A percentile compares a stretch with the other conserved stretches of the same genome.
phyloP scores from a whole-genome alignment of 2,113 vertebrate species.

The Chlamydotis undulata region DNA sequence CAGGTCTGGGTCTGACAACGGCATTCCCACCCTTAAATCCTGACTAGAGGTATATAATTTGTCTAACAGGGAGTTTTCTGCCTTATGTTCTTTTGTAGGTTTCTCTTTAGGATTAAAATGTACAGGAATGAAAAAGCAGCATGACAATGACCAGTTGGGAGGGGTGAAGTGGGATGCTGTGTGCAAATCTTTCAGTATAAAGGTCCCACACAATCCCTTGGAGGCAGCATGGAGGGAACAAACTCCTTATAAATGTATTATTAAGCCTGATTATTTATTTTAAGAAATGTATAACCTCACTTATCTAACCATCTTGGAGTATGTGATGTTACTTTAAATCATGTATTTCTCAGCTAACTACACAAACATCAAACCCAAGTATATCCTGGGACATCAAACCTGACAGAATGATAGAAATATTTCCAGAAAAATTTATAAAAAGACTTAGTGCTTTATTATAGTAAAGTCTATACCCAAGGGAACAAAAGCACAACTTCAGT shows the following conservation, averaged over 20 bases:
- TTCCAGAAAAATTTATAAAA: not conserved
- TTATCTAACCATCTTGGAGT: not conserved
- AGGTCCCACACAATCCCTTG: not conserved
- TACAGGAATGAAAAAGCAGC: not conserved
- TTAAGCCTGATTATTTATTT: not conserved
- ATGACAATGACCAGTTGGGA: not conserved
- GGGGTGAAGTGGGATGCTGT: not conserved
- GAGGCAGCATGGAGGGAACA: not conserved
- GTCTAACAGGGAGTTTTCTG: not conserved
- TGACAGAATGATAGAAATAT: not conserved
- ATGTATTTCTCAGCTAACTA: not conserved
- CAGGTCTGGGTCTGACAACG: not conserved
- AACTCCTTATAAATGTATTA: not conserved
- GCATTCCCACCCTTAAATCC: too few species aligned
- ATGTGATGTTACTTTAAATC: not conserved
- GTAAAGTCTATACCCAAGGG: not conserved
- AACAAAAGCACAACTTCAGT: not conserved
- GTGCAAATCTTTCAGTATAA: not conserved
- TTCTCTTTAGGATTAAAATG: not conserved
- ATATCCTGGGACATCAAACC: not conserved
- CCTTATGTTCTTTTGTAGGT: rapidly evolving
- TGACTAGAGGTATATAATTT: rapidly evolving
- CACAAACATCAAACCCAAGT: not conserved
- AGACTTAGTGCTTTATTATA: not conserved
- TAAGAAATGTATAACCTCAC: not conserved